A percentile compares a stretch with the other conserved stretches of the same genome.
These are phyloP conservation scores for Potamarius usumacintae DNA, from an alignment of 2,113 vertebrate species.

Conservation along the genomic window DNA sequence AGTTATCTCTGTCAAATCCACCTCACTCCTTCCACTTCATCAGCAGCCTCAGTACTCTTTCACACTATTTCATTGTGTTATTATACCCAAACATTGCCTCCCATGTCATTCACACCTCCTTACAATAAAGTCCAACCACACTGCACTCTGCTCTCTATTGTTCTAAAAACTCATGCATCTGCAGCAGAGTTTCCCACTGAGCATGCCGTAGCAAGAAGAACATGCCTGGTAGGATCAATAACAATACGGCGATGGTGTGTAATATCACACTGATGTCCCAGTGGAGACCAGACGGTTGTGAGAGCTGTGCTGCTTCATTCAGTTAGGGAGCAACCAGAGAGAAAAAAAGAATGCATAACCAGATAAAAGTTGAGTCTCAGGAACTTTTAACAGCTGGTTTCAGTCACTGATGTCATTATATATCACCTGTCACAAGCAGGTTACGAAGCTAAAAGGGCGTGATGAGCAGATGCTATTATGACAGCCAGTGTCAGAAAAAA, in stretches of 20 bases:
- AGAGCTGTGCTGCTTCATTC: conserved; percentile 37
- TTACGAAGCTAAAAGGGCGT: background rate
- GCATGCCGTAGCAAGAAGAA: conserved; percentile 30
- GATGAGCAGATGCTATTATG: conserved; percentile 31
- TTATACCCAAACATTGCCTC: conserved; percentile 11
- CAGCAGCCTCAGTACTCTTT: background rate
- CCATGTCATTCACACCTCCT: conserved; percentile 8
- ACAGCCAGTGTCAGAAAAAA: conserved; percentile 19
- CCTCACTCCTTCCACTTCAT: background rate
- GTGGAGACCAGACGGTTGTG: conserved; percentile 39
- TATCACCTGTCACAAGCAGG: conserved; percentile 19
- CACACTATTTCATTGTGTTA: conserved; percentile 12
- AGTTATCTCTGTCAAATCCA: background rate
- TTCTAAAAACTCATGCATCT: conserved; percentile 16
- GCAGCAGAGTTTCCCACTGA: conserved; percentile 28
- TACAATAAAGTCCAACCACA: background rate
- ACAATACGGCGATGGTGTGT: conserved; percentile 62
- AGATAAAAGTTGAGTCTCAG: conserved; percentile 4
- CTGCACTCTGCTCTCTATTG: conserved; percentile 11
- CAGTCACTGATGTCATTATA: conserved; percentile 14
- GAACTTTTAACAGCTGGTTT: conserved; percentile 25
- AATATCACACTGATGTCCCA: conserved; percentile 62
- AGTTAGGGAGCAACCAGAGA: conserved; percentile 29
- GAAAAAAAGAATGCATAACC: background rate
- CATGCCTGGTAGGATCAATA: conserved; percentile 63